Conservation (phyloP, 2,113 vertebrate species). For the Sminthopsis crassicaudata region DNA sequence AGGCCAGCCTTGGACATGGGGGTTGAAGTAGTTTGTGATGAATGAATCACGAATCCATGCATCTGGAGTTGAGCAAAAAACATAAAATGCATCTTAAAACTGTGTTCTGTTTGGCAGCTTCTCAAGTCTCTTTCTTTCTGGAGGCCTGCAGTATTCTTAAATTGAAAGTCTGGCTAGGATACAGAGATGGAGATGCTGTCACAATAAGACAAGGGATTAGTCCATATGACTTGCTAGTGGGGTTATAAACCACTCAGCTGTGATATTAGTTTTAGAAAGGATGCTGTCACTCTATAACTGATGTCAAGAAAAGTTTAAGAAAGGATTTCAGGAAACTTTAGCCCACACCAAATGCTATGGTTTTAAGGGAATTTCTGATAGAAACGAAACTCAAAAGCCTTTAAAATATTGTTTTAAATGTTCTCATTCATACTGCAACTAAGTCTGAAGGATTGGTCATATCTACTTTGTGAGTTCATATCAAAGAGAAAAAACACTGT, state of each 20-base stretch:
- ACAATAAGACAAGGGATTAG: background rate
- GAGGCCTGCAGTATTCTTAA: background rate
- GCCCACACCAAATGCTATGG: background rate
- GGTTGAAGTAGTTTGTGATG: background rate
- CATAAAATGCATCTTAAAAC: background rate
- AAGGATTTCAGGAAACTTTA: background rate
- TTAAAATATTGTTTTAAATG: slow-evolving; percentile 12
- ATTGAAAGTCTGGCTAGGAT: background rate
- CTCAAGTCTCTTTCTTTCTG: background rate
- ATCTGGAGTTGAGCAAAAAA: background rate
- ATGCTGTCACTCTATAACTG: background rate
- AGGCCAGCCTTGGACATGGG: background rate
- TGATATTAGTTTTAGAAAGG: slow-evolving; percentile 4
- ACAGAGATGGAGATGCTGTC: background rate
- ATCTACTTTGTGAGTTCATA: slow-evolving; percentile 2
- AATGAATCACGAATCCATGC: background rate
- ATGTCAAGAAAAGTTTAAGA: background rate
- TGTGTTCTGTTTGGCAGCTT: background rate
- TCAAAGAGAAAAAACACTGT: background rate
- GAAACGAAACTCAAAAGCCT: slow-evolving; percentile 12
- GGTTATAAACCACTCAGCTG: background rate
- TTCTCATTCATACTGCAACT: background rate
- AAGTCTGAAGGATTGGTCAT: background rate
- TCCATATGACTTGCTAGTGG: background rate
- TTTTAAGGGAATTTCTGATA: slow-evolving; percentile 1